Evolutionary conservation across 2,113 vertebrate species (phyloP).

Genomic region (Chloropsis hardwickii): DNA sequence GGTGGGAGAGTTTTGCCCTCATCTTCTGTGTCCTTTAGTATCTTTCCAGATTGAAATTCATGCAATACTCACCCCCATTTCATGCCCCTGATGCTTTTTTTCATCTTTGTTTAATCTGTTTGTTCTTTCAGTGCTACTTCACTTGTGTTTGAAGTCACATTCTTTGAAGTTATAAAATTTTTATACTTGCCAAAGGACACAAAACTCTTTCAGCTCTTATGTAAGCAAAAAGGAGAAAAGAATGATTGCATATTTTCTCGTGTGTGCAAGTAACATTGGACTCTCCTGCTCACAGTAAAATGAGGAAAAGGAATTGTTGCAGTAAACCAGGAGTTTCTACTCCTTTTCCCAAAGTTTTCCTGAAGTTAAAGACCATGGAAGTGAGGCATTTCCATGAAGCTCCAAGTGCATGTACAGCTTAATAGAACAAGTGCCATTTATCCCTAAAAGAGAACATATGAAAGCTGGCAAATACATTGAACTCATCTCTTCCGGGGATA

Average conservation of each 20-base stretch:
- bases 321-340: background rate
- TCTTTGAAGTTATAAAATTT: constrained; percentile 70
- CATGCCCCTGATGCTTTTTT: constrained; percentile 23
- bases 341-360: background rate
- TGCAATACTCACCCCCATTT: background rate
- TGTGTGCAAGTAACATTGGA: background rate
- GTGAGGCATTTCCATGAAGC: background rate
- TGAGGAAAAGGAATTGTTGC: background rate
- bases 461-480: background rate
- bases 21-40: background rate
- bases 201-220: constrained; percentile 45
- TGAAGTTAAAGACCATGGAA: background rate
- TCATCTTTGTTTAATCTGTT: constrained; percentile 55
- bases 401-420: background rate
- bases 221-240: constrained; percentile 52
- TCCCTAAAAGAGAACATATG: background rate
- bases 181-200: constrained; percentile 57
- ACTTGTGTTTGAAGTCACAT: constrained; percentile 63
- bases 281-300: background rate
- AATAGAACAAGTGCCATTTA: background rate
- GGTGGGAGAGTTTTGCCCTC: background rate
- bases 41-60: background rate
- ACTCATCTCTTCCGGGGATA: background rate
- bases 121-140: constrained; percentile 49
- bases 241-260: constrained; percentile 43